Evolutionary conservation across 2,797 vertebrate genomes (phyloP), one percentile per base, ranked within the genome.

Genomic region (Hephaestus fuliginosus): DNA sequence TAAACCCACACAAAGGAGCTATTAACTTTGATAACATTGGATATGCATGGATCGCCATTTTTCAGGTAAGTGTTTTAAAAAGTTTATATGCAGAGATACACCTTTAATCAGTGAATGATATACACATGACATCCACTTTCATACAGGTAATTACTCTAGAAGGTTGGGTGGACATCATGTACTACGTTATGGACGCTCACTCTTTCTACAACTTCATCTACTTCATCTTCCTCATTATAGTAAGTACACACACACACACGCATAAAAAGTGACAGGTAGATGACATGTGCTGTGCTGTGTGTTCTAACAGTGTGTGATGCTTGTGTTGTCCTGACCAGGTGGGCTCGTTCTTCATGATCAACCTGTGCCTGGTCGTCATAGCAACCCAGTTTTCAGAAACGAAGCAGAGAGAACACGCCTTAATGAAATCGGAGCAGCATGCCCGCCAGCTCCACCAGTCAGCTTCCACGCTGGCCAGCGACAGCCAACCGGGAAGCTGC

Each of bases 101-200:
- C 41, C 6, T 44, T 48, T 41, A n/a, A 25, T 69, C 12, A 28
- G 5, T 20, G n/a, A 22, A 17, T 88, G 60, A 73, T 7, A n/a
- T 48, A 14, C 49, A 49, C 36, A 18, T 36, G 33, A 36, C 7
- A 36, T 36, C 4, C 33, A 41, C 55, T 67, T 78, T 57, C 30
- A 53, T 70, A 33, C 74, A 99, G 98, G 98, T 99, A 76, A 99
- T 99, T 89, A 99, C 98, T 60, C 94, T 99, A 76, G 98, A 99
- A 92, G 98, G 98, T 81, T 99, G 98, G 98, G 98, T 99, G 80
- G 98, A 99, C 92, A 99, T 99, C 92, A 99, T 99, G 98, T 99
- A 99, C 90, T 99, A 99, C 18, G 98, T 99, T 85, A 99, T 99
- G 98, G 98, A 99, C 18, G 98, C 98, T 41, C 98, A 99, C 89